Percentiles rank a stretch among this genome's conserved stretches.
phyloP scores from a whole-genome alignment of 2,113 vertebrate species.

The Pseudorectes ferrugineus region DNA sequence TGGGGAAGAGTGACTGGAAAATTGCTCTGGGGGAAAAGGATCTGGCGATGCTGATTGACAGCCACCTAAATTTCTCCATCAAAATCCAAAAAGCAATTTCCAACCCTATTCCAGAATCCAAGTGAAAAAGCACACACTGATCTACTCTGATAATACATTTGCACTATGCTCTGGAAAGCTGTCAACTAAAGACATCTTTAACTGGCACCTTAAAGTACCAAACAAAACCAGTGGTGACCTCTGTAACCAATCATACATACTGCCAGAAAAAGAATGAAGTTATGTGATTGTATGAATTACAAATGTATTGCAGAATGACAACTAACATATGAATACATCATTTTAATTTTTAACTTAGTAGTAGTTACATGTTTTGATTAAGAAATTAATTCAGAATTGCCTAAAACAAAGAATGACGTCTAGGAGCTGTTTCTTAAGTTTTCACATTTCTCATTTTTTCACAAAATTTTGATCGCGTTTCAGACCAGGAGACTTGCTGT shows the following conservation, averaged over 20 bases:
- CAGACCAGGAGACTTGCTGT: background rate
- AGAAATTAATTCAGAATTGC: background rate
- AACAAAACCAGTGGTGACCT: background rate
- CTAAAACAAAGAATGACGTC: background rate
- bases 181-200: background rate
- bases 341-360: background rate
- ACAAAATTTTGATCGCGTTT: rapidly evolving
- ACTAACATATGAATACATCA: background rate
- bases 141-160: background rate
- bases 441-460: background rate
- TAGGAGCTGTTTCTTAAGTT: background rate
- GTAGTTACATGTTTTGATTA: background rate
- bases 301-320: background rate
- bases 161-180: background rate
- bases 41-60: background rate
- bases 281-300: background rate
- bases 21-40: background rate
- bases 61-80: background rate
- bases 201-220: background rate
- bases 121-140: background rate
- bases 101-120: background rate
- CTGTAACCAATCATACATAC: background rate
- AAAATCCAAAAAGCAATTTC: background rate
- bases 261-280: background rate
- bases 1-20: background rate